A percentile compares a stretch with the other conserved stretches of the same genome.
phyloP scores from a whole-genome alignment of 1,140 invertebrate genomes.

The Sitobion miscanthi region DNA sequence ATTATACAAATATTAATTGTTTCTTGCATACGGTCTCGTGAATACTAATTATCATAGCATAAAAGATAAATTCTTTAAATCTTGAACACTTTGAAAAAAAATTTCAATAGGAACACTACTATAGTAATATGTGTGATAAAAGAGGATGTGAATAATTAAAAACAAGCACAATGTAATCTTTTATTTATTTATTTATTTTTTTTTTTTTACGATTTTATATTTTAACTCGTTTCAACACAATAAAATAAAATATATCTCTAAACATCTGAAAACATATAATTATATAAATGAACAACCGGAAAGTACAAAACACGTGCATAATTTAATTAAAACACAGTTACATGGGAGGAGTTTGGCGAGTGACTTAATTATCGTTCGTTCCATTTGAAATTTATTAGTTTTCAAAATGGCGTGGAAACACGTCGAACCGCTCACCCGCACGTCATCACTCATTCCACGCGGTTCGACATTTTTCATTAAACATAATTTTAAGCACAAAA shows the following conservation, averaged over 20 bases:
- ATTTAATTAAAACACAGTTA: conserved; percentile 29
- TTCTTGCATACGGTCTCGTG: not conserved
- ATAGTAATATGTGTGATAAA: not conserved
- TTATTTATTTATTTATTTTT: not conserved
- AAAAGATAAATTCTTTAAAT: not conserved
- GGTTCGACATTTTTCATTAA: not conserved
- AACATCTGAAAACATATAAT: conserved; percentile 20
- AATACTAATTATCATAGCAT: conserved; percentile 1
- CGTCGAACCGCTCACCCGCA: not conserved
- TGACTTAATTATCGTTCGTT: conserved; percentile 36
- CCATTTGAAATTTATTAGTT: conserved; percentile 29
- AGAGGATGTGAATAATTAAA: conserved; percentile 34
- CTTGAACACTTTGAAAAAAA: not conserved
- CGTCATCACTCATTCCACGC: not conserved
- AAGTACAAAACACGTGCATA: conserved; percentile 17
- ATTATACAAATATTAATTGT: not conserved
- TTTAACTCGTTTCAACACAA: not conserved
- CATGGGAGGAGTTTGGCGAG: conserved; percentile 24
- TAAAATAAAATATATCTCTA: not conserved
- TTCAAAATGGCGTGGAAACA: conserved; percentile 38
- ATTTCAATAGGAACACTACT: not conserved
- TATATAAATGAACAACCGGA: conserved; percentile 1
- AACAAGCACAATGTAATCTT: not conserved
- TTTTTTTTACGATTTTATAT: not conserved
- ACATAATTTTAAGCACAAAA: conserved; percentile 1